Evolutionary conservation across 2,888 invertebrate species (phyloP), one percentile per base, ranked within the genome.

Genomic region (Globia sparganii): DNA sequence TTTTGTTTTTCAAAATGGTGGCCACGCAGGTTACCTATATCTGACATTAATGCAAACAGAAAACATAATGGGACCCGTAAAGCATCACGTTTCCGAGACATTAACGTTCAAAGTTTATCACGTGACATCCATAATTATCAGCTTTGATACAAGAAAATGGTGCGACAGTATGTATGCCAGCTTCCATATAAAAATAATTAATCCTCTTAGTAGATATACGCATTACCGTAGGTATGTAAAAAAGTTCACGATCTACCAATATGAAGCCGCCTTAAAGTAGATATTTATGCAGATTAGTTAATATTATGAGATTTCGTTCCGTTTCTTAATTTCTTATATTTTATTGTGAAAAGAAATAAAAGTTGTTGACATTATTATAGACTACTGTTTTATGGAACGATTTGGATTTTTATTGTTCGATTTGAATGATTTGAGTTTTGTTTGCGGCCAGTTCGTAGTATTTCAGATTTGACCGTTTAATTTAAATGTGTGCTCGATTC

Each of bases 381-480:
- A 87, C 93, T 93, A 91, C 93, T 89, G 93, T 93, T 93, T 87
- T 79, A 82, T 83, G 58, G 80, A 88, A 49, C 62, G 61, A 88
- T 87, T 87, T 76, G 62, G 81, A 82, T 82, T 81, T 85, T 83
- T 87, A 83, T 87, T 86, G 72, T 86, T 85, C 71, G 65, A 59
- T 80, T 68, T 59, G 69, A 79, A 71, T 70, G 76, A 85, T 86
- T 87, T 72, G 71, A 79, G 58, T 85, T 84, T 84, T 75, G 46
- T 82, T 78, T 70, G 72, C 18, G 71, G 78, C 78, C 73, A 78
- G 66, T 86, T 84, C 77, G 62, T 74, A 59, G 85, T 86, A 70
- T 65, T 85, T 56, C 43, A 18, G 9, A n/a, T 67, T 40, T 40
- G 34, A 40, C 37, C 49, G 69, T 71, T 59, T 79, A 70, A 65